Conservation (phyloP, 1,140 invertebrate species). For the Eueides isabella region DNA sequence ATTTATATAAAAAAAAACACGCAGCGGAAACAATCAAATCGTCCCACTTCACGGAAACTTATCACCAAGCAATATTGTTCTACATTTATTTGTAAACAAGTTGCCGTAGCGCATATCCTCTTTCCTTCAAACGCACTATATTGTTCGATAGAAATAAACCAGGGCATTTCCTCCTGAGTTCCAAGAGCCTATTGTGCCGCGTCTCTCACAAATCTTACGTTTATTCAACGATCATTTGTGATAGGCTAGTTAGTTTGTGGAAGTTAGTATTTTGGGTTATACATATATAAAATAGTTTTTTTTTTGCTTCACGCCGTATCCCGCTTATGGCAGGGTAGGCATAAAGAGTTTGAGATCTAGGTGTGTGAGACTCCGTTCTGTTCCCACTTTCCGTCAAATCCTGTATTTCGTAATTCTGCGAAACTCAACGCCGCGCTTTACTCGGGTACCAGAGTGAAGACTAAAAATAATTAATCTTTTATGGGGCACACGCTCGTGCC, state of each 20-base stretch:
- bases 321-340: no score
- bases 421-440: no score
- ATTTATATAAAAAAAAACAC: not conserved
- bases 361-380: no score
- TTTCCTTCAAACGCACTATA: slow-evolving; percentile 4
- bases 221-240: slow-evolving; percentile 2
- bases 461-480: no score
- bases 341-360: no score
- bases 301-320: no score
- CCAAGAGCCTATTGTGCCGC: slow-evolving; percentile 1
- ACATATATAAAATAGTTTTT: not conserved
- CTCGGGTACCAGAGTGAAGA: no score
- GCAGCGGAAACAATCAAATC: slow-evolving; percentile 6
- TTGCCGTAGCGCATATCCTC: not conserved
- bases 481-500: no score
- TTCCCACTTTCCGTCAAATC: no score
- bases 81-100: slow-evolving; percentile 4
- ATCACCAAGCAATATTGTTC: not conserved
- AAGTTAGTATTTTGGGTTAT: not conserved
- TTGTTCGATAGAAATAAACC: slow-evolving; percentile 8
- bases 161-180: not conserved
- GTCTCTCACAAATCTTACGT: not conserved
- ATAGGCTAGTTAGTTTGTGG: not conserved
- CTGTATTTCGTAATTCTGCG: no score
- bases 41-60: slow-evolving; percentile 6